Conservation (phyloP, 2,888 invertebrate species). For the Pegoplata infirma region DNA sequence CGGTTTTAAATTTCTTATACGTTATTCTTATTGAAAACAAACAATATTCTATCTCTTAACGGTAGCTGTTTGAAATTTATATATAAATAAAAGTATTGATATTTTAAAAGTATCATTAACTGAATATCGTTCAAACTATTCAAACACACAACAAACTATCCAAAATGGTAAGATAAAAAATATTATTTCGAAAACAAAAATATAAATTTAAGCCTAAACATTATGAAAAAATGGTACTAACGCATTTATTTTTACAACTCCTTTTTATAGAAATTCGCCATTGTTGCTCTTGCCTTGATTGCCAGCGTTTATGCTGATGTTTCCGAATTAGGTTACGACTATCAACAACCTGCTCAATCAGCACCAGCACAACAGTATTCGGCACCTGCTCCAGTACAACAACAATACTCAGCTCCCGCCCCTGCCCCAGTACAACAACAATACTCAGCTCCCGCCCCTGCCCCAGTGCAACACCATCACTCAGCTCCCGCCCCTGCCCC, state of each 20-base stretch:
- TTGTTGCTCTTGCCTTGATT: conserved; percentile 41
- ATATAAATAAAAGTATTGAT: conserved; percentile 14
- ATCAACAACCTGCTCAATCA: conserved; percentile 37
- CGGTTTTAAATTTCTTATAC: no score
- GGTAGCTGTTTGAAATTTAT: conserved; percentile 15
- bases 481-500: no score
- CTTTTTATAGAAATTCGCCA: conserved; percentile 52
- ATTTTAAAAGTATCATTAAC: background rate
- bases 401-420: no score
- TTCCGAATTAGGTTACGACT: conserved; percentile 58
- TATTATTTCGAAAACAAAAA: no score
- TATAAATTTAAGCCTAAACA: no score
- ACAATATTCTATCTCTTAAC: background rate
- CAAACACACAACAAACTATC: conserved; percentile 15
- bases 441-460: no score
- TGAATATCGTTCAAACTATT: background rate
- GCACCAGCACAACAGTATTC: conserved; percentile 15
- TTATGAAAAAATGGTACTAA: no score
- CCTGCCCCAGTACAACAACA: no score
- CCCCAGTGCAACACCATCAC: no score
- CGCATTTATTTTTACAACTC: background rate
- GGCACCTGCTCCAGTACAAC: conserved; percentile 2
- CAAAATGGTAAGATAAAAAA: conserved; percentile 26
- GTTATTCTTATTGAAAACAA: no score
- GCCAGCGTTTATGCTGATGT: conserved; percentile 54